phyloP scores from a whole-genome alignment of 2,113 vertebrate species.

The Salvator merianae region DNA sequence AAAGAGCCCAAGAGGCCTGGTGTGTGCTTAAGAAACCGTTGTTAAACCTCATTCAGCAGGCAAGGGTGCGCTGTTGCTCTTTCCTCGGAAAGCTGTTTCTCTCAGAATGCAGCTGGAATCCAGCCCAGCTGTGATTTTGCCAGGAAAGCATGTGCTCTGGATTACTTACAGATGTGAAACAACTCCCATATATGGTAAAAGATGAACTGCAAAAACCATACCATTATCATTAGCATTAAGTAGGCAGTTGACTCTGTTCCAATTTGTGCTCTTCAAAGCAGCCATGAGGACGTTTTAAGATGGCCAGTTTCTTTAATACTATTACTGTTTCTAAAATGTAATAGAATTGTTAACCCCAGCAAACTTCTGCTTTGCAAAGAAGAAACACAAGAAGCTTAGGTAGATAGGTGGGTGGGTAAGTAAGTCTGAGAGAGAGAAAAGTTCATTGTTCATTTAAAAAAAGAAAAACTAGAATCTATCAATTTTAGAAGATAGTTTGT shows the following conservation, averaged over 20 bases:
- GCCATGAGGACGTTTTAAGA: neutral
- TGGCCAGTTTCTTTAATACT: neutral
- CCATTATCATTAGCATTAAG: neutral
- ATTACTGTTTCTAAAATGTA: neutral
- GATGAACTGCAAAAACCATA: constrained; percentile 25
- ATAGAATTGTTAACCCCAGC: neutral
- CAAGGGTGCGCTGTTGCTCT: constrained; percentile 33
- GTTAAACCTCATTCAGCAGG: neutral
- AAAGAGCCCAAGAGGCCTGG: neutral
- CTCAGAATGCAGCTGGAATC: constrained; percentile 19
- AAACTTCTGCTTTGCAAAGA: neutral
- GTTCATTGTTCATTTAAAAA: too few species aligned
- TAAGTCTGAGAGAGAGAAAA: too few species aligned
- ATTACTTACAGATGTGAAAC: constrained; percentile 51
- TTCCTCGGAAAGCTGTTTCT: neutral
- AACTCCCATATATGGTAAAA: constrained; percentile 49
- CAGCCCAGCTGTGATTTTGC: constrained; percentile 39
- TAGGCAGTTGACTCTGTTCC: neutral
- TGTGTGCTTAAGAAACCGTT: neutral
- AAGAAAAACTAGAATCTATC: too few species aligned
- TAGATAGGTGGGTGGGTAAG: too few species aligned
- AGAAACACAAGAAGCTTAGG: too few species aligned
- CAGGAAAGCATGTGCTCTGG: constrained; percentile 44
- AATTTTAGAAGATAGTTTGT: too few species aligned
- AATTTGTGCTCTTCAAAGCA: neutral